These are phyloP conservation scores for Campylomormyrus numenius DNA, from an alignment of 2,113 vertebrate genomes.

Conservation along the genomic window DNA sequence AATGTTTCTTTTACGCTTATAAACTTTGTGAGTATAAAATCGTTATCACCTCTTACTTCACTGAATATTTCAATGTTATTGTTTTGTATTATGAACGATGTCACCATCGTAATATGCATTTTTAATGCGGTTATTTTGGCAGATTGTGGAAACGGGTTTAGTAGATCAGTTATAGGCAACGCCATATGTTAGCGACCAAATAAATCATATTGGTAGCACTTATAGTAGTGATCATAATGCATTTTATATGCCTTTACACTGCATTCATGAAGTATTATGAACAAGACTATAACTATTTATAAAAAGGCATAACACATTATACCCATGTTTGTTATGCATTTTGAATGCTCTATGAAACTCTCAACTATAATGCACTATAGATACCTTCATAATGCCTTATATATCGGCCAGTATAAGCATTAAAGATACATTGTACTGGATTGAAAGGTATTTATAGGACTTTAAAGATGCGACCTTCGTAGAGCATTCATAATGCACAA, in stretches of 20 bases:
- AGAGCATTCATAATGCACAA: no score
- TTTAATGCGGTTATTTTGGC: neutral
- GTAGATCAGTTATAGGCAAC: neutral
- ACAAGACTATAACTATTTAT: neutral
- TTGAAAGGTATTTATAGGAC: no score
- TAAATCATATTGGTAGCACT: neutral
- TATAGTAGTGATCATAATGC: neutral
- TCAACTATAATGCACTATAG: neutral
- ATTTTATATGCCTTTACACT: neutral
- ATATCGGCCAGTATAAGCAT: no score
- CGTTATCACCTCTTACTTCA: neutral
- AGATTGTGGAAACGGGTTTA: neutral
- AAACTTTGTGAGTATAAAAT: neutral
- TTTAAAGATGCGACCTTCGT: no score
- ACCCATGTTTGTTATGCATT: neutral
- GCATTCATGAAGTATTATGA: neutral
- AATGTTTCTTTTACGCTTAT: neutral
- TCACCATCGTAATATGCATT: neutral
- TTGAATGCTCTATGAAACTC: neutral
- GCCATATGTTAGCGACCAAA: neutral
- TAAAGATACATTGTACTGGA: no score
- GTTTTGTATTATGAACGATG: neutral
- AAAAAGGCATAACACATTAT: neutral
- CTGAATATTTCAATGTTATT: neutral
- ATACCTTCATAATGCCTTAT: neutral